Conservation (phyloP, 2,113 vertebrate genomes). For the Tor tambroides region DNA sequence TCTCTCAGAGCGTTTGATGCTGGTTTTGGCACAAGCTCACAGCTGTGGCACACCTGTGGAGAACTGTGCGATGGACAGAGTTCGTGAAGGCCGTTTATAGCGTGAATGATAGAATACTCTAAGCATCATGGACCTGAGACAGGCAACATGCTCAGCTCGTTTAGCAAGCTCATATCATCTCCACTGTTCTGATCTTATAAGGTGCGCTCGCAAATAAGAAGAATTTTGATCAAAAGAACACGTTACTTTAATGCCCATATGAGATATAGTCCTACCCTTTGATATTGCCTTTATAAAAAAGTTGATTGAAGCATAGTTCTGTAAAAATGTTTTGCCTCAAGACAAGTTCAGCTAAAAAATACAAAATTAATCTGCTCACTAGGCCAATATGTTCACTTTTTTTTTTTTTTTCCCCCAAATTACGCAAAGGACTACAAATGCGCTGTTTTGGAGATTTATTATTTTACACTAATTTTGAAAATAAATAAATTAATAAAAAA, state of each 20-base stretch:
- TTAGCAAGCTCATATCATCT: not conserved
- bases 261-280: not conserved
- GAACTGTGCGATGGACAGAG: constrained; percentile 37
- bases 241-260: not conserved
- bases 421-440: too few species aligned
- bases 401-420: too few species aligned
- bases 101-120: constrained; percentile 28
- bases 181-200: not conserved
- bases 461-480: too few species aligned
- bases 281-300: not conserved
- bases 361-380: not conserved
- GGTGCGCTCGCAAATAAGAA: constrained; percentile 25
- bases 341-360: too few species aligned
- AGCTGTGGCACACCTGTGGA: constrained; percentile 53
- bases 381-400: too few species aligned
- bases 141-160: not conserved
- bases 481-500: too few species aligned
- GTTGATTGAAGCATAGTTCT: not conserved
- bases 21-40: constrained; percentile 27
- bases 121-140: constrained; percentile 14
- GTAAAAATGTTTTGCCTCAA: not conserved
- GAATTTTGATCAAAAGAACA: not conserved
- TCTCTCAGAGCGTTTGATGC: constrained; percentile 19
- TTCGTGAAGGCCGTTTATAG: constrained; percentile 23
- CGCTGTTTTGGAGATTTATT: too few species aligned